A percentile compares a stretch with the other conserved stretches of the same genome.
Conservation (phyloP, 2,888 invertebrate species). For the Acronicta psi region DNA sequence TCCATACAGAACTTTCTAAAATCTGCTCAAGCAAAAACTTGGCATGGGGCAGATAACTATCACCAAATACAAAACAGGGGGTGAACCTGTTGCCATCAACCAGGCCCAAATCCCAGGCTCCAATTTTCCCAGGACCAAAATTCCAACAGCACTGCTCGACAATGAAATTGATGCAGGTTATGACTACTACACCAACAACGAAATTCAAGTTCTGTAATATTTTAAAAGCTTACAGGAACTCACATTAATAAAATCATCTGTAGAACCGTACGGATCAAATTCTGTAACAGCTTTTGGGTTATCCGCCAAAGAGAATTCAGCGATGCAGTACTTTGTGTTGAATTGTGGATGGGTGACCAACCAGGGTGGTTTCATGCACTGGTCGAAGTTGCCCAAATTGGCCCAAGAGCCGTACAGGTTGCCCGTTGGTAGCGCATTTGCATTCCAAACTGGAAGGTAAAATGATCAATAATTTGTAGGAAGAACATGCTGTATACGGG, state of each 20-base stretch:
- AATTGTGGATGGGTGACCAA: constrained; percentile 36
- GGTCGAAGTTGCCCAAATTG: constrained; percentile 55
- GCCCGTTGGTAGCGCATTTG: constrained; percentile 54
- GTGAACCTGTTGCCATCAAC: too few relatives aligned
- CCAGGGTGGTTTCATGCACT: constrained; percentile 56
- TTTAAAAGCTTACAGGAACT: constrained; percentile 26
- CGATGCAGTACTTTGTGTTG: constrained; percentile 52
- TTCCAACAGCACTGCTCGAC: too few relatives aligned
- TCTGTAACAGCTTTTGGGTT: constrained; percentile 7
- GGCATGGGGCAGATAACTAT: too few relatives aligned
- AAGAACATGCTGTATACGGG: too few relatives aligned
- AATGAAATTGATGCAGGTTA: too few relatives aligned
- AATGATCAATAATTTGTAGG: background rate
- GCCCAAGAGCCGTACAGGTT: constrained; percentile 43
- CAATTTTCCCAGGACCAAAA: too few relatives aligned
- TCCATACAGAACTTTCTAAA: too few relatives aligned
- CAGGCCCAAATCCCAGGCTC: too few relatives aligned
- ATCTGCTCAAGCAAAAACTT: too few relatives aligned
- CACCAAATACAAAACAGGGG: too few relatives aligned
- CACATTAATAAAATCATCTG: constrained; percentile 45
- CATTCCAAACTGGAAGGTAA: constrained; percentile 53
- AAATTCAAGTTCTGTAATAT: too few relatives aligned
- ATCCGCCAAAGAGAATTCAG: constrained; percentile 37
- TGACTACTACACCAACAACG: too few relatives aligned
- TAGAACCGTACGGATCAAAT: constrained; percentile 35